Evolutionary conservation across 1,140 invertebrate genomes (phyloP).

Genomic region (Pseudomyrmex gracilis): DNA sequence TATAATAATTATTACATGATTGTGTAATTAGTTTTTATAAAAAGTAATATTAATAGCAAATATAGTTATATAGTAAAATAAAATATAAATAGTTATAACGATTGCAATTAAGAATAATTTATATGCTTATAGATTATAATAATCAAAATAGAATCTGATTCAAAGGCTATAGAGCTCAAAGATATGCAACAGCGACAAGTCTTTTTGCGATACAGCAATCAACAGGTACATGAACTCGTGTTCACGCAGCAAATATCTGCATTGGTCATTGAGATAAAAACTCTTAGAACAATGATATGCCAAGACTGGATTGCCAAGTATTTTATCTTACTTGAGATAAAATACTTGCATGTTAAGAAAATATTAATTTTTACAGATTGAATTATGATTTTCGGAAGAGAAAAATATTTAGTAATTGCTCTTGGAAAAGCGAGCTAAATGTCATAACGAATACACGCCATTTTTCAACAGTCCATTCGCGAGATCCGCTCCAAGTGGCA

Average conservation of each 20-base stretch:
- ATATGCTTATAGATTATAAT: neutral
- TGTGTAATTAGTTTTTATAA: too few relatives aligned
- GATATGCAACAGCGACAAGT: conserved; percentile 27
- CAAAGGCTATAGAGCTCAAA: conserved; percentile 27
- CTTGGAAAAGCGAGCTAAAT: conserved; percentile 23
- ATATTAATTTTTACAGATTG: conserved; percentile 30
- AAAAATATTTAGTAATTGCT: conserved; percentile 11
- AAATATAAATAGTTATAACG: neutral
- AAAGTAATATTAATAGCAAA: neutral
- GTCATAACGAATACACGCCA: conserved; percentile 34
- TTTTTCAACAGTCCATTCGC: conserved; percentile 29
- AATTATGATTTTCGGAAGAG: conserved; percentile 15
- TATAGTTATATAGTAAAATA: neutral
- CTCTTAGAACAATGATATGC: conserved; percentile 12
- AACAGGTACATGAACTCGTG: conserved; percentile 46
- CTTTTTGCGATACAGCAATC: conserved; percentile 39
- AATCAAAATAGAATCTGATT: conserved; percentile 4
- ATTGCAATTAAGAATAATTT: conserved; percentile 3
- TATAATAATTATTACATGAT: neutral
- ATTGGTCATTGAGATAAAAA: conserved; percentile 52
- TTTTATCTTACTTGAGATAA: conserved; percentile 35
- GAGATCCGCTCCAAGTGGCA: conserved; percentile 30
- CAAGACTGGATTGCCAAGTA: neutral
- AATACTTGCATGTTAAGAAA: conserved; percentile 33
- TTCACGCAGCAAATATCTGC: conserved; percentile 40